Base-by-base conservation (phyloP, 2,888 invertebrate genomes). In the Orchestes rusci region DNA sequence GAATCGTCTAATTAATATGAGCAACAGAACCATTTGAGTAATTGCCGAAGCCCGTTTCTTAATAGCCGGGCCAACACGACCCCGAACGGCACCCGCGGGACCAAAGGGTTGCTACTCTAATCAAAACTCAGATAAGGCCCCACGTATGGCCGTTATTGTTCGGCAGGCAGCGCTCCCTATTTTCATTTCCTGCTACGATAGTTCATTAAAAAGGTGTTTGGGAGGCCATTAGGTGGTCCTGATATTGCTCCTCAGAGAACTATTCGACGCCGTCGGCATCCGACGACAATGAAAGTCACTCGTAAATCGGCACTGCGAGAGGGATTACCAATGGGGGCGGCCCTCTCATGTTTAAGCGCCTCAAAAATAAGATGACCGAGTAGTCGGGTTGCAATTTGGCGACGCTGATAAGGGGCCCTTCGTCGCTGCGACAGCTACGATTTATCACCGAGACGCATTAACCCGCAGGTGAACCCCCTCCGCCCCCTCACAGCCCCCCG, bases 121-220 rank as follows among this genome's bases (percentile, higher is more conserved):
- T 56, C 57, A 53, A 47, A 42, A 36, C 48, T 48, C 47, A 57
- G 54, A 55, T 53, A 53, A 52, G 51, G 50, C 45, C 38, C 13
- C 38, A 42, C n/a, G n/a, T n/a, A n/a, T n/a, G n/a, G n/a, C n/a
- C n/a, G 61, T 62, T 62, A 61, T 61, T 58, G 63, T 59, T 59
- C 58, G n/a, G n/a, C n/a, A n/a, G n/a, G n/a, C 58, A 57, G 57
- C 62, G 60, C 59, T 62, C 67, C 67, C 68, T 63, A 66, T 68
- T 68, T 70, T 70, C 70, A 70, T 70, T 70, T 70, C 69, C 69
- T 66, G 65, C 65, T 66, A 66, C 70, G 65, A 69, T 70, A 77
- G 79, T 78, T 79, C 79, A 79, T 79, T 79, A 79, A 79, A 79
- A 77, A 79, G 77, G 78, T 79, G 77, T 79, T 79, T 77, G 75